phyloP scores from a whole-genome alignment of 2,888 invertebrate species.

The Microplitis deprimator region DNA sequence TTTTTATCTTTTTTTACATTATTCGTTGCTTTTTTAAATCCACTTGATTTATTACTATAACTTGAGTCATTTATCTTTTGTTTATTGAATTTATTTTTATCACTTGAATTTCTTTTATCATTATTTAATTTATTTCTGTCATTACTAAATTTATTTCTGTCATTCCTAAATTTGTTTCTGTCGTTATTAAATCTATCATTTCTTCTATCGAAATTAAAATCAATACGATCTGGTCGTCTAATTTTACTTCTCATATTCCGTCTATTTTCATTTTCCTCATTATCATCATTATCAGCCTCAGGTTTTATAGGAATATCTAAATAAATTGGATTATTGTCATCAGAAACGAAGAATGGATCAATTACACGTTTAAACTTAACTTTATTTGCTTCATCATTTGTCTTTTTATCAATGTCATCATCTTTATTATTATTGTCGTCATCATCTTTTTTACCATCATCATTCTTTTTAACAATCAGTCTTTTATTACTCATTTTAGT shows the following conservation, averaged over 20 bases:
- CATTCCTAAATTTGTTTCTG: neutral
- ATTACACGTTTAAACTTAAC: constrained; percentile 43
- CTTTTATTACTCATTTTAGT: constrained; percentile 5
- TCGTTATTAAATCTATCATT: constrained; percentile 5
- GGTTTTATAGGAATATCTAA: constrained; percentile 53
- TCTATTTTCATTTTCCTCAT: neutral
- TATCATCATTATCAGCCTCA: constrained; percentile 36
- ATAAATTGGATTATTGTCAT: constrained; percentile 54
- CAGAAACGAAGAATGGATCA: constrained; percentile 63
- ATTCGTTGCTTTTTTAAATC: neutral
- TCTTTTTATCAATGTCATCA: constrained; percentile 36
- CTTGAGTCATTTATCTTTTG: neutral
- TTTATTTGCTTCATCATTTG: neutral
- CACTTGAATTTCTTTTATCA: neutral
- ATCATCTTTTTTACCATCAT: constrained; percentile 59
- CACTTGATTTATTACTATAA: neutral
- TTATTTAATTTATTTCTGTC: neutral
- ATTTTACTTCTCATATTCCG: constrained; percentile 24
- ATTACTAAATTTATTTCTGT: neutral
- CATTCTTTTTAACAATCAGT: constrained; percentile 54
- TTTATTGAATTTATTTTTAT: neutral
- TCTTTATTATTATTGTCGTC: constrained; percentile 47
- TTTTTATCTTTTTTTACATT: constrained; percentile 3
- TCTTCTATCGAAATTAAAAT: neutral
- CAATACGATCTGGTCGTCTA: constrained; percentile 5